These are phyloP conservation scores for Psittacula echo DNA, from an alignment of 2,797 vertebrate genomes.

Conservation along the genomic window DNA sequence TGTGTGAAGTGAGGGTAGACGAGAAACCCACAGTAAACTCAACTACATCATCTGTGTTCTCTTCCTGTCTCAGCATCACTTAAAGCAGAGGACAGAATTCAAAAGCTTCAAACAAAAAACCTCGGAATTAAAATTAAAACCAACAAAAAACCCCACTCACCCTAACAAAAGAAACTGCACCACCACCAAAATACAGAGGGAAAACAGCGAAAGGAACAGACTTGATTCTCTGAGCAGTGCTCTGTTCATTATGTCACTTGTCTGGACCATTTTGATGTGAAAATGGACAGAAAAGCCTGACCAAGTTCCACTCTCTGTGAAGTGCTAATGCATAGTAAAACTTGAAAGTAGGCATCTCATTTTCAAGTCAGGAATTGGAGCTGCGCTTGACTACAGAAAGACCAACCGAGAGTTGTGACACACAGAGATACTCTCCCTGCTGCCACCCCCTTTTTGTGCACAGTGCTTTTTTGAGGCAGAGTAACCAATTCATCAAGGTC, in stretches of 20 bases:
- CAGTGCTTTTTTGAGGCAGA: neutral
- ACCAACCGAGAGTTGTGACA: neutral
- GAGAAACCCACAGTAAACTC: neutral
- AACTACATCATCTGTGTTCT: neutral
- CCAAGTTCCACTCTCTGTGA: neutral
- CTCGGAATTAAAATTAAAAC: neutral
- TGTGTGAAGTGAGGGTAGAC: neutral
- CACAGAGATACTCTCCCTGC: neutral
- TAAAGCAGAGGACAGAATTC: neutral
- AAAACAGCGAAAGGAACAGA: neutral
- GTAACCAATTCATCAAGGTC: neutral
- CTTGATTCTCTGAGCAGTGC: neutral
- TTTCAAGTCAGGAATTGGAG: neutral
- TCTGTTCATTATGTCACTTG: neutral
- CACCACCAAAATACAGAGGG: neutral
- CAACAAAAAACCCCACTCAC: neutral
- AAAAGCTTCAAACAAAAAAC: neutral
- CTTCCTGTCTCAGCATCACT: neutral
- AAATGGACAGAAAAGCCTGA: neutral
- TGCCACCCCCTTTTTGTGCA: neutral
- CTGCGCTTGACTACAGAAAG: neutral
- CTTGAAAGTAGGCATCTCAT: neutral
- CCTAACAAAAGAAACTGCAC: neutral
- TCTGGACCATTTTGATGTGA: neutral
- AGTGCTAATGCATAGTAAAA: neutral